Evolutionary conservation across 2,797 vertebrate genomes (phyloP).

Genomic region (Prionace glauca): DNA sequence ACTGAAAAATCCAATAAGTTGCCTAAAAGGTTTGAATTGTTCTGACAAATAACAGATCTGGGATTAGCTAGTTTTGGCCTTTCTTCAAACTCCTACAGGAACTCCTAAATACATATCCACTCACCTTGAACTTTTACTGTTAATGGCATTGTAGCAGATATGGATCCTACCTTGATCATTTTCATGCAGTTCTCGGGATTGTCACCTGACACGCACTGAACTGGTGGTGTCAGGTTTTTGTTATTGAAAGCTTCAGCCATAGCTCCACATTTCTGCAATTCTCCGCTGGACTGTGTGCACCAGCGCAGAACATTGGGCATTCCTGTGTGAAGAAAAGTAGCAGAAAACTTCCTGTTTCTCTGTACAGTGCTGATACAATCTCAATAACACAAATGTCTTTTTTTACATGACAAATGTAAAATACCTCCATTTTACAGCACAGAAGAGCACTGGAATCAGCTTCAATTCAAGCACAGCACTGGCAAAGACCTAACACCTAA

Average conservation of each 20-base stretch:
- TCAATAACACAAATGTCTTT: neutral
- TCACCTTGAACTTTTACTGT: slow-evolving; percentile 54
- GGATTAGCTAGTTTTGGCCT: neutral
- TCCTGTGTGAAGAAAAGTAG: slow-evolving; percentile 47
- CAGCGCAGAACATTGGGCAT: slow-evolving; percentile 66
- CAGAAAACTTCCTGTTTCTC: neutral
- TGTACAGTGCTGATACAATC: neutral
- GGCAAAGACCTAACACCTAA: neutral
- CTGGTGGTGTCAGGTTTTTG: slow-evolving; percentile 63
- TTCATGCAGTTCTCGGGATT: slow-evolving; percentile 73
- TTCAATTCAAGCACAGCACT: neutral
- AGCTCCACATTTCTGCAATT: slow-evolving; percentile 77
- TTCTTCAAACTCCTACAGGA: neutral
- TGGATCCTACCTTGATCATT: slow-evolving; percentile 57
- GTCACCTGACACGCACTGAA: slow-evolving; percentile 70
- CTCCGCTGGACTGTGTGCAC: slow-evolving; percentile 74
- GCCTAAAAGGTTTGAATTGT: neutral
- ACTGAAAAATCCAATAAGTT: neutral
- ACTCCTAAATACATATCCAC: neutral
- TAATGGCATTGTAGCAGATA: neutral
- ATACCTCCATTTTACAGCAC: neutral
- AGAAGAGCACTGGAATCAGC: neutral
- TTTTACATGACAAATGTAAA: neutral
- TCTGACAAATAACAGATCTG: neutral
- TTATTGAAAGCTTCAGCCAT: slow-evolving; percentile 69